Base-by-base conservation (phyloP, 2,888 invertebrate species). In the Tachina fera region DNA sequence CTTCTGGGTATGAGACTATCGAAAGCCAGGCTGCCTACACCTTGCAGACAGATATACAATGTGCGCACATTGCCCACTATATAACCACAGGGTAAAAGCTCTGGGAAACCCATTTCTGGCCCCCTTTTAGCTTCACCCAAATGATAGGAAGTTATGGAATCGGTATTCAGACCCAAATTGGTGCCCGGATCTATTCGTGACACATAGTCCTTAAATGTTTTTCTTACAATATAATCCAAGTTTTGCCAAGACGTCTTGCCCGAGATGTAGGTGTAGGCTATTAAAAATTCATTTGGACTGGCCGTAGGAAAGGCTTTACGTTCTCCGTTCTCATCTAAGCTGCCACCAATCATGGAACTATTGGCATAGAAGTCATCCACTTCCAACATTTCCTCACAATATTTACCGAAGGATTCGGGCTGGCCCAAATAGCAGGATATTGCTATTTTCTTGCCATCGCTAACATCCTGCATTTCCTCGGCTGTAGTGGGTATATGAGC, bases 1-100 rank as follows among this genome's bases (percentile, higher is more conserved):
- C 98, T 97, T 94, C 98, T 97, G 88, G 99, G 98, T 92, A 98
- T 98, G 87, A 99, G 94, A 80, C 98, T 98, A 93, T 99, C 98
- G 91, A 99, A 98, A 10, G 98, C 97, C 89, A 99, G 94, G 90
- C 96, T 96, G 13, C 96, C 96, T 31, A 96, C 96, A 60, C 96
- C 96, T 92, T 96, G 96, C 43, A 98, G 95, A 91, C 99, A 99
- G 87, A 99, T 96, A 90, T 97, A 97, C 88, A 97, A 95, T 41
- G 96, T 96, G 88, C 96, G 96, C 31, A 96, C 96, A 86, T 97
- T 97, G 45, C 97, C 98, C 11, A 98, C 96, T 14, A 98, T 95
- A 91, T 98, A 99, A 9, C 98, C 98, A 89, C 97, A 98, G 11
- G 98, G 99, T 84, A 98, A 93, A 49, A 98, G 93, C 91, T 98